These are phyloP conservation scores for Conops quadrifasciatus DNA, from an alignment of 2,888 invertebrate species.

Conservation along the genomic window DNA sequence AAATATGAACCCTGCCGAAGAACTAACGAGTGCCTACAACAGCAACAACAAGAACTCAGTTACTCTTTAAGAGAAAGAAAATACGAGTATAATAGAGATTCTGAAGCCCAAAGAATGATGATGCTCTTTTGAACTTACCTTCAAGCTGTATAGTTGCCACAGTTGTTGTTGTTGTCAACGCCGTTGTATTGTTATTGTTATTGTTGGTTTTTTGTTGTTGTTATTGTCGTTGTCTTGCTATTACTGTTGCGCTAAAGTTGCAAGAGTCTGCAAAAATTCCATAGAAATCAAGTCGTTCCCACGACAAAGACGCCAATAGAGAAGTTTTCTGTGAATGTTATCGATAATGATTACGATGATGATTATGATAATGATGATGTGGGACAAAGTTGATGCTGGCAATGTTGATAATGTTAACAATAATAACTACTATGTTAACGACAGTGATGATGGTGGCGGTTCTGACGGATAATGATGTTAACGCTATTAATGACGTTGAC, in stretches of 20 bases:
- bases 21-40: too few species aligned
- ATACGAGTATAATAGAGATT: too few species aligned
- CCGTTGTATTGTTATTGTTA: background rate
- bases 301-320: constrained; percentile 11
- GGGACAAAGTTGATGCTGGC: background rate
- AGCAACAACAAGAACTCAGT: too few species aligned
- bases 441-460: background rate
- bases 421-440: background rate
- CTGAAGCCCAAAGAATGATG: too few species aligned
- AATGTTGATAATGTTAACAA: too few species aligned
- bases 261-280: constrained; percentile 32
- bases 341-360: constrained; percentile 3
- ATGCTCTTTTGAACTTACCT: too few species aligned
- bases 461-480: background rate
- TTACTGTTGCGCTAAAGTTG: background rate
- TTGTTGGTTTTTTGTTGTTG: background rate
- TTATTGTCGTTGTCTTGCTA: background rate
- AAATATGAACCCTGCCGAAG: too few species aligned
- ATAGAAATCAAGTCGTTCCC: constrained; percentile 26
- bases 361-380: too few species aligned
- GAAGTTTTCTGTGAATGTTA: background rate
- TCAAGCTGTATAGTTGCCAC: background rate
- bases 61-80: too few species aligned
- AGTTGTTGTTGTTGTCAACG: background rate
- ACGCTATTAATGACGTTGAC: background rate